Evolutionary conservation across 2,113 vertebrate genomes (phyloP).

Genomic region (Oryzias javanicus): DNA sequence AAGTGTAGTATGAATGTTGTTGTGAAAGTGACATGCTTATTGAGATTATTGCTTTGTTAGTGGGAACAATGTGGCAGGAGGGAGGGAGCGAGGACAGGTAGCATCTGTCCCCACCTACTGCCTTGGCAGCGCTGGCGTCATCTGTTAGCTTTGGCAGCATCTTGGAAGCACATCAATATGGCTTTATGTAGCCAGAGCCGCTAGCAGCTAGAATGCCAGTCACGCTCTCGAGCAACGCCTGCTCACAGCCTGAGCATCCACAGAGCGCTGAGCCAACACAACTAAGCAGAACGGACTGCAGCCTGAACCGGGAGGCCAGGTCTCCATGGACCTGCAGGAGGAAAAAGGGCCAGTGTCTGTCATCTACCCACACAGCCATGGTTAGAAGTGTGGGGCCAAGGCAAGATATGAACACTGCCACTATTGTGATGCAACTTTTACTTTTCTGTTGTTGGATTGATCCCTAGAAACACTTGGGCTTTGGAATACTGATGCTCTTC

Average conservation of each 20-base stretch:
- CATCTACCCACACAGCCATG: constrained; percentile 61
- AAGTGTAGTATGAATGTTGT: constrained; percentile 67
- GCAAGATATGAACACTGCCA: constrained; percentile 46
- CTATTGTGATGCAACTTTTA: constrained; percentile 35
- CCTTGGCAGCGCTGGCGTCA: constrained; percentile 78
- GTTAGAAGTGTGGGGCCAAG: constrained; percentile 55
- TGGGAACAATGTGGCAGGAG: constrained; percentile 75
- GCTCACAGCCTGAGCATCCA: constrained; percentile 65
- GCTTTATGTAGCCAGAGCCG: constrained; percentile 76
- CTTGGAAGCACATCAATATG: constrained; percentile 80
- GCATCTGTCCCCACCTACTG: constrained; percentile 82
- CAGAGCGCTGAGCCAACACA: constrained; percentile 68
- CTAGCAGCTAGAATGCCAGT: constrained; percentile 78
- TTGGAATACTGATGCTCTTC: constrained; percentile 26
- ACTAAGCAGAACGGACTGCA: constrained; percentile 62
- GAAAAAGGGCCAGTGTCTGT: constrained; percentile 58
- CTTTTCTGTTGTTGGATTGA: constrained; percentile 24
- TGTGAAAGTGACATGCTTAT: constrained; percentile 69
- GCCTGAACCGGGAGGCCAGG: constrained; percentile 68
- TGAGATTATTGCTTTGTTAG: constrained; percentile 80
- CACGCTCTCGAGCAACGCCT: constrained; percentile 70
- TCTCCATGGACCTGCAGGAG: constrained; percentile 55
- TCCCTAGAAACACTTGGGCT: constrained; percentile 8
- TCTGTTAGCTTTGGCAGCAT: constrained; percentile 80
- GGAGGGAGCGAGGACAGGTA: constrained; percentile 77